Conservation (phyloP, 2,888 invertebrate species). For the Lamproptera curius region DNA sequence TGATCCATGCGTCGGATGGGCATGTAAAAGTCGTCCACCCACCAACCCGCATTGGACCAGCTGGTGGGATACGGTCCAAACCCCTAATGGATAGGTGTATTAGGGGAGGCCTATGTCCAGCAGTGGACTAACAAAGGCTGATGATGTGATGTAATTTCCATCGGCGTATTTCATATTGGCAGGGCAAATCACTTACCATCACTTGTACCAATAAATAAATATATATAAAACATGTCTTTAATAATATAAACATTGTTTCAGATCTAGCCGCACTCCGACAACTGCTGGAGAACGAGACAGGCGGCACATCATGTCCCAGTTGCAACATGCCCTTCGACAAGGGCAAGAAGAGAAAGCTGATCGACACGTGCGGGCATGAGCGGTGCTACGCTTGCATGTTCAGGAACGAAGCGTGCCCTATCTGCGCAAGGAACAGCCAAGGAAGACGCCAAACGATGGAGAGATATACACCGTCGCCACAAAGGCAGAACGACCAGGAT, state of each 20-base stretch:
- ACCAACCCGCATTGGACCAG: too few species aligned
- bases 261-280: constrained; percentile 91
- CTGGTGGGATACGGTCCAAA: too few species aligned
- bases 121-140: too few species aligned
- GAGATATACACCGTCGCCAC: constrained; percentile 66
- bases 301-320: constrained; percentile 86
- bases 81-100: too few species aligned
- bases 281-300: constrained; percentile 86
- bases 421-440: constrained; percentile 81
- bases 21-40: too few species aligned
- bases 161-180: too few species aligned
- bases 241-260: constrained; percentile 63
- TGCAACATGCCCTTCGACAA: constrained; percentile 97
- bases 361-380: constrained; percentile 97
- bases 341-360: constrained; percentile 96
- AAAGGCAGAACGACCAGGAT: constrained; percentile 56
- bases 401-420: constrained; percentile 93
- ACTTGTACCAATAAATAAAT: not conserved
- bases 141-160: not conserved
- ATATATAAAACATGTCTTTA: not conserved
- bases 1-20: too few species aligned
- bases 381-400: constrained; percentile 97
- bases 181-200: too few species aligned
- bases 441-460: constrained; percentile 63
- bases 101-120: too few species aligned